phyloP scores from a whole-genome alignment of 2,888 invertebrate species.

The Hyalella azteca region DNA sequence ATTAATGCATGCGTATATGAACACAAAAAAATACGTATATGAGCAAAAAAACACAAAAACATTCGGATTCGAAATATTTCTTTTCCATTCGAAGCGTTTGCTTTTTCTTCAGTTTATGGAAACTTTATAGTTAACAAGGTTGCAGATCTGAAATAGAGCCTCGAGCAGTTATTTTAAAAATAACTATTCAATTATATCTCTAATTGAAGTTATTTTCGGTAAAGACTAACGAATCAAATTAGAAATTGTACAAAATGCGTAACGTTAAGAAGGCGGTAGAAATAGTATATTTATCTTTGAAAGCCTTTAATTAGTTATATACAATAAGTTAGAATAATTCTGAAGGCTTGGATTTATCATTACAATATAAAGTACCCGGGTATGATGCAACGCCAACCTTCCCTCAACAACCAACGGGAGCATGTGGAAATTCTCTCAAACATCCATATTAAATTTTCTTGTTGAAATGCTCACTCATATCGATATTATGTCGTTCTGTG shows the following conservation, averaged over 20 bases:
- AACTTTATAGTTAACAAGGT: no score
- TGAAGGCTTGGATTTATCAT: background rate
- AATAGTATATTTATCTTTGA: background rate
- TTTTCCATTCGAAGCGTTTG: no score
- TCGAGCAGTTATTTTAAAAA: no score
- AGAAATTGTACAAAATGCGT: background rate
- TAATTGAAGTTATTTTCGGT: no score
- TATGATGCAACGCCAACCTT: background rate
- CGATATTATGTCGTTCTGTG: background rate
- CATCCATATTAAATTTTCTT: background rate
- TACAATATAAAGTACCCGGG: background rate
- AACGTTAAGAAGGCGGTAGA: conserved; percentile 10
- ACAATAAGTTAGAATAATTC: background rate
- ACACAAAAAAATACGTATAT: no score
- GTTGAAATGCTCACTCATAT: background rate
- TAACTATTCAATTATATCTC: no score
- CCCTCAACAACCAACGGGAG: background rate
- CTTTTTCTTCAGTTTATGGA: no score
- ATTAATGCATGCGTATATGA: no score
- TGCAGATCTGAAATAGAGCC: no score
- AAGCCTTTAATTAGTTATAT: background rate
- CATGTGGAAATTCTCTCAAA: background rate
- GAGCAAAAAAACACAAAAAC: no score
- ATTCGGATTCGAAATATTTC: no score
- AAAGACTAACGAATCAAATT: no score